Evolutionary conservation across 2,888 invertebrate genomes (phyloP), one percentile per base, ranked within the genome.

Genomic region (Mythimna ferrago): DNA sequence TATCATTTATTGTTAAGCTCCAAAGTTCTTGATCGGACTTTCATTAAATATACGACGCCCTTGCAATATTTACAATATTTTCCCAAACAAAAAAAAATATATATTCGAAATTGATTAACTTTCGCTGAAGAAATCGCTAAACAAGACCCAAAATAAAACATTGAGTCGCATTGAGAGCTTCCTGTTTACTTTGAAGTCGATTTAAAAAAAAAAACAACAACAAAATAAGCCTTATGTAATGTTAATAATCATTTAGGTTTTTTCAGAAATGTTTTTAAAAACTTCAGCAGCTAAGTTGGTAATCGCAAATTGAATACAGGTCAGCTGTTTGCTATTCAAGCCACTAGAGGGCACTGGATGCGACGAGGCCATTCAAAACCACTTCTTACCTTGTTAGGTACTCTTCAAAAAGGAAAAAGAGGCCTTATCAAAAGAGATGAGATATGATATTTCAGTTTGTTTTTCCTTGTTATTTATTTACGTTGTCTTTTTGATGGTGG

Each of bases 271-370:
- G 41, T 16, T 53, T 44, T 53, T 14, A 11, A 57, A 26, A 35
- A 14, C 14, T 35, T 1, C 4, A 16, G 6, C 16, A 35, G 21
- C 48, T 56, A 21, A 32, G 19, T 60, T 53, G 48, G 41, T 61
- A 35, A 54, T 6, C 32, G 26, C 19, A 54, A 66, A 66, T 68
- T 32, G 51, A 63, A 71, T 48, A 26, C 68, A 66, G 70, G 58
- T 69, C 68, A 74, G 63, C 71, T 68, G 62, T 54, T 57, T 62
- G 60, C 35, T 16, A 16, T 65, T 69, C 10, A 48, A 62, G 10
- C 44, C 66, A 4, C 68, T 14, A 63, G 48, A 83, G 67, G 51
- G 56, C 63, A 41, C 57, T 74, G 14, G 26, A 71, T 64, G 41
- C 35, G 66, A 68, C 60, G 38, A 69, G 19, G n/a, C 63, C 66